Conservation (phyloP, 2,888 invertebrate species). For the Drosophila prolongata region DNA sequence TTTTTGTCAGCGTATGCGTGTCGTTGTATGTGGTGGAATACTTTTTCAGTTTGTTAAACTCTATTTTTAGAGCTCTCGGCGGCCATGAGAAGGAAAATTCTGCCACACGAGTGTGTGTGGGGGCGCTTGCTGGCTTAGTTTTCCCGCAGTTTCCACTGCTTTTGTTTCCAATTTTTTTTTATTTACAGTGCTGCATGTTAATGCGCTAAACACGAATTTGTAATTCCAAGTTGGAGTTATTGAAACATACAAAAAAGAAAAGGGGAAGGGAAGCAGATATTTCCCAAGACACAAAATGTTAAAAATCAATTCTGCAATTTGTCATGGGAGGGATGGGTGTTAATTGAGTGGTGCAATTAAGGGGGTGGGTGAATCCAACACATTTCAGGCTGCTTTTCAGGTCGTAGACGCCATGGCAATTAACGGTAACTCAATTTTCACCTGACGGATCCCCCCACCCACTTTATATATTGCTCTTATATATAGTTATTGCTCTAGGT, state of each 20-base stretch:
- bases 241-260: constrained; percentile 17
- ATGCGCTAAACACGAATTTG: constrained; percentile 68
- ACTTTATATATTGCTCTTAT: neutral
- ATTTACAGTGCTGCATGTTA: constrained; percentile 49
- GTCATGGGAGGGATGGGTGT: constrained; percentile 48
- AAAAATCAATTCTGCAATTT: constrained; percentile 57
- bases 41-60: constrained; percentile 78
- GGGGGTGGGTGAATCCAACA: constrained; percentile 31
- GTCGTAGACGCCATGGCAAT: constrained; percentile 47
- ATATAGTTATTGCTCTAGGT: constrained; percentile 11
- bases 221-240: constrained; percentile 41
- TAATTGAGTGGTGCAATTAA: constrained; percentile 74
- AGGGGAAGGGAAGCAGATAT: neutral
- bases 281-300: constrained; percentile 9
- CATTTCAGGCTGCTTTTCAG: constrained; percentile 9
- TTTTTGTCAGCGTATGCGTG: constrained; percentile 38
- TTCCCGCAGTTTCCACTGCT: constrained; percentile 14
- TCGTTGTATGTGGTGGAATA: constrained; percentile 78
- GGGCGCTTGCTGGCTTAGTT: constrained; percentile 70
- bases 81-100: constrained; percentile 65
- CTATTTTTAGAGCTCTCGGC: constrained; percentile 75
- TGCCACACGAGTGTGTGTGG: constrained; percentile 56
- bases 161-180: constrained; percentile 24
- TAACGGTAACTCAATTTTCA: constrained; percentile 72
- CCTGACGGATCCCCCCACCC: constrained; percentile 44